Conservation (phyloP, 2,888 invertebrate species). For the Ectemnius cavifrons region DNA sequence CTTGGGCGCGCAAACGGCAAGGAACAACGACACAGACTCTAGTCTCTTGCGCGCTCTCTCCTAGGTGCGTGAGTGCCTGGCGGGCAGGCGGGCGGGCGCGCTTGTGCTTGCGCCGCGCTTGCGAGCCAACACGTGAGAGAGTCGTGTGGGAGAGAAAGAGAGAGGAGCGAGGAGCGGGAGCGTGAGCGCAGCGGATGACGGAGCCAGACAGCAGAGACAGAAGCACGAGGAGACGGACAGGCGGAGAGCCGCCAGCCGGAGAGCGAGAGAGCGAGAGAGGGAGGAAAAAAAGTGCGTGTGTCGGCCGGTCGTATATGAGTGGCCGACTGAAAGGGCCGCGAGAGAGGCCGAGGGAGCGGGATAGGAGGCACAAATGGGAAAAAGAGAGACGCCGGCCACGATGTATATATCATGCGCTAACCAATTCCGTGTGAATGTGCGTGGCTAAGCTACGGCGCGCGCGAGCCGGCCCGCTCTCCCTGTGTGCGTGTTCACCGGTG, state of each 20-base stretch:
- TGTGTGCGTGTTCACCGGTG: slow-evolving; percentile 56
- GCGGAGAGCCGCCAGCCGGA: slow-evolving; percentile 27
- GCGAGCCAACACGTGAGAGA: slow-evolving; percentile 9
- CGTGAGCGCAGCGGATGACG: slow-evolving; percentile 14
- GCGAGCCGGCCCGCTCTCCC: slow-evolving; percentile 15
- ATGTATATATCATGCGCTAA: slow-evolving; percentile 31
- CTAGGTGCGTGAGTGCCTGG: slow-evolving; percentile 24
- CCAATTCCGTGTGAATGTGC: slow-evolving; percentile 47
- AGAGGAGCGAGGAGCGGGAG: slow-evolving; percentile 20
- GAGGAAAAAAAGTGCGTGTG: slow-evolving; percentile 11
- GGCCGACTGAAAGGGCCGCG: slow-evolving; percentile 32
- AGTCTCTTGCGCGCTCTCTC: slow-evolving; percentile 15
- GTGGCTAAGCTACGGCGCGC: slow-evolving; percentile 11
- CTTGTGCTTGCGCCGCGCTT: background rate
- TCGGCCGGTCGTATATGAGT: slow-evolving; percentile 22
- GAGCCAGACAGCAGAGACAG: slow-evolving; percentile 34
- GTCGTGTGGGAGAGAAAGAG: slow-evolving; percentile 37
- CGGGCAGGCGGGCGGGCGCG: background rate
- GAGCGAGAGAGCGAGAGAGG: slow-evolving; percentile 47
- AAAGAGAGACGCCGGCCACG: slow-evolving; percentile 8
- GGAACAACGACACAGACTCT: slow-evolving; percentile 54
- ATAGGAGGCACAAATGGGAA: slow-evolving; percentile 34
- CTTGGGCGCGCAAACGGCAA: slow-evolving; percentile 41
- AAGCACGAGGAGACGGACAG: slow-evolving; percentile 53
- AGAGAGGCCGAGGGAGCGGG: slow-evolving; percentile 47